Evolutionary conservation across 2,113 vertebrate genomes (phyloP), one percentile per base, ranked within the genome.

Genomic region (Colaptes auratus): DNA sequence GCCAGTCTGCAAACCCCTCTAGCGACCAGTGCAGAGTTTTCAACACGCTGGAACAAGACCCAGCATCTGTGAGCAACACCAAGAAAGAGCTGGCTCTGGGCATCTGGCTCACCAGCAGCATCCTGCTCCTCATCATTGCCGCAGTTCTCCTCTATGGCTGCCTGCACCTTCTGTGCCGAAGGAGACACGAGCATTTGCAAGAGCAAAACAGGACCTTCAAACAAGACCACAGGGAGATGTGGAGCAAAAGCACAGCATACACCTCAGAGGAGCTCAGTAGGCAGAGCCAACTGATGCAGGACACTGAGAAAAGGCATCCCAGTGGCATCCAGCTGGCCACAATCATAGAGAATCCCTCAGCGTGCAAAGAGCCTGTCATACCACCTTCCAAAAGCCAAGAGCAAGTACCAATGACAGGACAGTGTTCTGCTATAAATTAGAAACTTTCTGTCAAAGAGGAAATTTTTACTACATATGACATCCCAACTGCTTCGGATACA

Each of bases 11-110:
- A 82, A 98, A 98, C 89, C 98, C 98, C 6, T 96, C 97, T 82
- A 96, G 96, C 4, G 98, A 98, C 59, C 98, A 99, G 93, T 99
- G 98, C 95, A 97, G 97, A 33, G 97, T 98, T 72, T 99, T 99
- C 82, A 98, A 97, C 95, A 99, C 98, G 0, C 91, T 96, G 83
- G 96, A 97, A 33, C 97, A 67, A 63, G 98, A 96, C 73, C 77
- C 94, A 0, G 79, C 96, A 3, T 96, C 98, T 1, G 91, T 42
- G 0, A 98, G 97, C 91, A 96, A 90, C 73, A 94, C 95, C 9
- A 97, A 98, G 92, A 98, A 98, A 82, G 98, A 98, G 86, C 91
- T 98, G 36, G 98, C 98, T 0, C 94, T 98, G 96, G 98, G 98
- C 17, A 98, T 98, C 67, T 99, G 98, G 98, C 95, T 99, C 89